Evolutionary conservation across 2,113 vertebrate genomes (phyloP).

Genomic region (Synchiropus splendidus): DNA sequence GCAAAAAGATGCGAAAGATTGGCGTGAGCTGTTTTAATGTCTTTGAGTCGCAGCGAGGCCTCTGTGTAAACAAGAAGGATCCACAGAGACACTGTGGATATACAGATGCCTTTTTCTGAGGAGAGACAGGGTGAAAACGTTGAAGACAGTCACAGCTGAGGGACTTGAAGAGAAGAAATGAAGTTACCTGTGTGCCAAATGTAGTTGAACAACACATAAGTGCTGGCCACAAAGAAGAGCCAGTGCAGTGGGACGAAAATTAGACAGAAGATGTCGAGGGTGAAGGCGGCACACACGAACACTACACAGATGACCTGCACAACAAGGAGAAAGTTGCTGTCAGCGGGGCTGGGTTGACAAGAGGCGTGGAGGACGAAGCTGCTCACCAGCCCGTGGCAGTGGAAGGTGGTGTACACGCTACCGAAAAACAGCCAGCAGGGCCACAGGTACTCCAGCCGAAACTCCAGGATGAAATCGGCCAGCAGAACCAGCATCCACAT

Average conservation of each 20-base stretch:
- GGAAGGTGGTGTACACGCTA: constrained; percentile 75
- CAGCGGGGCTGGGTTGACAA: not conserved
- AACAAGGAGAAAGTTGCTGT: constrained; percentile 18
- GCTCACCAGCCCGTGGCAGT: constrained; percentile 74
- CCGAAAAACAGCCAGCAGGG: constrained; percentile 76
- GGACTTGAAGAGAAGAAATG: not conserved
- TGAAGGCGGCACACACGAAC: constrained; percentile 74
- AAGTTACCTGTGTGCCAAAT: constrained; percentile 75
- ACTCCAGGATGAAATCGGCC: constrained; percentile 73
- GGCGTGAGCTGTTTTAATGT: constrained; percentile 69
- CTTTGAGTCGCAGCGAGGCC: constrained; percentile 70
- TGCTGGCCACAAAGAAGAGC: constrained; percentile 76
- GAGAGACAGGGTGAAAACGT: not conserved
- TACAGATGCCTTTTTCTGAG: constrained; percentile 71
- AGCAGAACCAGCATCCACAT: constrained; percentile 73
- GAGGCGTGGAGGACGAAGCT: constrained; percentile 5
- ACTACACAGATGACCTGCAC: constrained; percentile 71
- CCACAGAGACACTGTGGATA: constrained; percentile 73
- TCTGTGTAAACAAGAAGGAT: constrained; percentile 74
- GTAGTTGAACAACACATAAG: constrained; percentile 74
- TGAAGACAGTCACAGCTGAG: not conserved
- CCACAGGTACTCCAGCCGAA: constrained; percentile 75
- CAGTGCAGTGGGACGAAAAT: constrained; percentile 75
- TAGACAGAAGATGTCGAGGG: constrained; percentile 73
- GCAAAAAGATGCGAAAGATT: constrained; percentile 74